Percentiles rank a stretch among this genome's conserved stretches.
Conservation (phyloP, 2,113 vertebrate genomes). For the Gasterosteus aculeatus region DNA sequence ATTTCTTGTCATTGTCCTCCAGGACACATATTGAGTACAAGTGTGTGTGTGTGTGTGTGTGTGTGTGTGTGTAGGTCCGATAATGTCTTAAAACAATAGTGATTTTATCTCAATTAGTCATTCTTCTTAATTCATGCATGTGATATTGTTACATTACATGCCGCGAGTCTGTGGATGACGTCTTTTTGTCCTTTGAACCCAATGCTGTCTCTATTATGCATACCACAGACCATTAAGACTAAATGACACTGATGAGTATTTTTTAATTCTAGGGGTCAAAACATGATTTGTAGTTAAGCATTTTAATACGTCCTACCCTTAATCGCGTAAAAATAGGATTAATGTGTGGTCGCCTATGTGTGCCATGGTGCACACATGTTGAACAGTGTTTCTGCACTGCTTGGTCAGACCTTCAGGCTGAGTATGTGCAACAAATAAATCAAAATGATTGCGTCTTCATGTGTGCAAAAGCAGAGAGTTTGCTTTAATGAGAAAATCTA, state of each 20-base stretch:
- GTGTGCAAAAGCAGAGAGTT: conserved; percentile 14
- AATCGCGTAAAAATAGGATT: background rate
- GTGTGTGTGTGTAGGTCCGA: too few relatives aligned
- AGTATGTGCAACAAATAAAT: conserved; percentile 22
- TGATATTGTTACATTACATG: conserved; percentile 36
- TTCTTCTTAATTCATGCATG: conserved; percentile 32
- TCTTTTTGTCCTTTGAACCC: conserved; percentile 5
- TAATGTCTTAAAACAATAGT: conserved; percentile 7
- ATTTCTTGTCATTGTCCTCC: background rate
- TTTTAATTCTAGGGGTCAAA: background rate
- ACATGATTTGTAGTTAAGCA: background rate
- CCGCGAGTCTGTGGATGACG: background rate
- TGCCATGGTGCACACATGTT: background rate
- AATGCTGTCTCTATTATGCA: background rate
- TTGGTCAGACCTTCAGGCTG: conserved; percentile 9
- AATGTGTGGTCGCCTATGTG: background rate
- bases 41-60: too few relatives aligned
- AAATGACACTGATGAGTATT: conserved; percentile 2
- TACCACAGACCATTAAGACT: background rate
- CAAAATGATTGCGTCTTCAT: conserved; percentile 13
- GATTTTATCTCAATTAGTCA: conserved; percentile 6
- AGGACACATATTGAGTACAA: background rate
- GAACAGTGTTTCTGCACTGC: conserved; percentile 4
- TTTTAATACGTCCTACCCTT: background rate
- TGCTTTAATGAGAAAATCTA: conserved; percentile 59